phyloP scores from a whole-genome alignment of 2,113 vertebrate species.

The Butorides virescens region DNA sequence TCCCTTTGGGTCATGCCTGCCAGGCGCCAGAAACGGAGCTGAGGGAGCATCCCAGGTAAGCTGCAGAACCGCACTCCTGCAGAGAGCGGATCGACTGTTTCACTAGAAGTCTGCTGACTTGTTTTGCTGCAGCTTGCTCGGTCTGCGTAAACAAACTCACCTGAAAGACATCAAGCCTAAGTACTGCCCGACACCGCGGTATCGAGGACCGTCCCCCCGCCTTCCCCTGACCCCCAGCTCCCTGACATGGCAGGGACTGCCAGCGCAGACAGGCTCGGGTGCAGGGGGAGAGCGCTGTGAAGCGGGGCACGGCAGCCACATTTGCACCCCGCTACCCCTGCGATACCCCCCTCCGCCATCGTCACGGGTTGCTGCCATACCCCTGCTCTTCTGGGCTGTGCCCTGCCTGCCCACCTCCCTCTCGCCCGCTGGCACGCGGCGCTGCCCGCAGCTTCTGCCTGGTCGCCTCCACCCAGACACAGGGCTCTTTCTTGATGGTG shows the following conservation, averaged over 20 bases:
- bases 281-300: rapidly evolving
- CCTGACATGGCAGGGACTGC: not conserved
- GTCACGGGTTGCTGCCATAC: rapidly evolving
- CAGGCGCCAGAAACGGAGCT: not conserved
- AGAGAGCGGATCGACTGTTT: not conserved
- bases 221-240: not conserved
- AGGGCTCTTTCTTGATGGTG: not conserved
- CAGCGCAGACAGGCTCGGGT: rapidly evolving
- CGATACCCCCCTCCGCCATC: not conserved
- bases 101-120: not conserved
- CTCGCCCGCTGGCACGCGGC: rapidly evolving
- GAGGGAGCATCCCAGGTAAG: not conserved
- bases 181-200: rapidly evolving
- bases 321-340: not conserved
- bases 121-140: not conserved
- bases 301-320: rapidly evolving
- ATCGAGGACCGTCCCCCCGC: rapidly evolving
- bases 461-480: not conserved
- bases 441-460: not conserved
- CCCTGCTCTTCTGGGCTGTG: not conserved
- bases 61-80: not conserved
- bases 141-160: not conserved
- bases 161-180: not conserved
- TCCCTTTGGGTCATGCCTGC: not conserved
- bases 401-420: not conserved